phyloP scores from a whole-genome alignment of 2,797 vertebrate genomes.

The Enteromius viviparus region DNA sequence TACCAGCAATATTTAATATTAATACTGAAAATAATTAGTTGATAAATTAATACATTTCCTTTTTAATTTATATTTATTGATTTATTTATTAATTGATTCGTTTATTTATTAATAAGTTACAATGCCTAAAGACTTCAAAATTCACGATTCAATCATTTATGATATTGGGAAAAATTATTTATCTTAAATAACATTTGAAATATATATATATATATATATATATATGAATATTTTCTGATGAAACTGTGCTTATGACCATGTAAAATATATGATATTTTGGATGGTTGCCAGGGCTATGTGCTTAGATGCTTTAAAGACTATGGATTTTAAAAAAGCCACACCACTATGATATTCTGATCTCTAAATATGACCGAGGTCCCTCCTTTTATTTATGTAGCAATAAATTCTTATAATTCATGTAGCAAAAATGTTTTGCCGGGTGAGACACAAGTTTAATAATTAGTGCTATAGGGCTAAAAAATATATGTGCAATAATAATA shows the following conservation, averaged over 20 bases:
- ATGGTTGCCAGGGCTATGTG: neutral
- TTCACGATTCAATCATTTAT: neutral
- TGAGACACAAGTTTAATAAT: neutral
- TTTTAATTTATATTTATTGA: neutral
- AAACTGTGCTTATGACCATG: neutral
- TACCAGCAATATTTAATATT: neutral
- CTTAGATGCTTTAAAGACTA: no score
- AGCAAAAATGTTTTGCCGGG: neutral
- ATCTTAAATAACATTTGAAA: neutral
- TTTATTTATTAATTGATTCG: rapidly evolving
- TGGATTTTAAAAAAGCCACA: neutral
- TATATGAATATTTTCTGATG: neutral
- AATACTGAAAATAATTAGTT: neutral
- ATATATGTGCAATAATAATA: neutral
- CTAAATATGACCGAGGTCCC: neutral
- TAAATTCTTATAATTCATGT: no score
- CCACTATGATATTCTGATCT: neutral
- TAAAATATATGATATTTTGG: neutral
- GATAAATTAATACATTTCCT: neutral
- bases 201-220: no score
- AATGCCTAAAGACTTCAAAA: neutral
- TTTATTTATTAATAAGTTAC: neutral
- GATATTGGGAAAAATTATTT: neutral
- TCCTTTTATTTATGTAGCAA: neutral
- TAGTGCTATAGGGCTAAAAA: neutral